Base-by-base conservation (phyloP, 2,888 invertebrate genomes). In the Anaspis maculata region DNA sequence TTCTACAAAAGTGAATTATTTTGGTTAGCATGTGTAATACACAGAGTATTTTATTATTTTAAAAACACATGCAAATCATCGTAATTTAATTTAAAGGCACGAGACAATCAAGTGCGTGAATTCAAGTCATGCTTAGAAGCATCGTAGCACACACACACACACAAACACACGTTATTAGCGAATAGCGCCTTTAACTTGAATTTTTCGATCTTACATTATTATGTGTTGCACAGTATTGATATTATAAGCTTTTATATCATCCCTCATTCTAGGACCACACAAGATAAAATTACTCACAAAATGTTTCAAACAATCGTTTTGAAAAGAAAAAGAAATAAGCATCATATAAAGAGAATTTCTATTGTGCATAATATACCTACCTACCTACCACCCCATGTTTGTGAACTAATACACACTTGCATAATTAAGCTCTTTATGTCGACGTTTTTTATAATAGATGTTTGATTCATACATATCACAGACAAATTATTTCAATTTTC, bases 41-140 rank as follows among this genome's bases (percentile, higher is more conserved):
- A 27, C 25, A 25, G 25, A 27, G 32, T 40, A 35, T 34, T 34
- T 31, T 23, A 34, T 40, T 32, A 41, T 38, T 46, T 15, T 25
- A 34, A 33, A 35, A 43, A 45, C 45, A 45, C 45, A 46, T 48
- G 43, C 41, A 30, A 42, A 42, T 43, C 44, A 44, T 39, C 34
- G 34, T 42, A 49, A 49, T 48, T 49, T 48, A 35, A 48, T 49
- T 49, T 47, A 44, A 42, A 46, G 41, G 59, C 61, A 62, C 61
- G 52, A 56, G 64, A 64, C 64, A 64, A 64, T 64, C 64, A 64
- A 58, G 61, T 62, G 63, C 63, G 56, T 56, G 55, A 54, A 51
- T 44, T 44, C 45, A 46, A 52, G 39, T 56, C 53, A 56, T 60
- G 57, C 54, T 55, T 59, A 41, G 44, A 40, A 44, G 46, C 51